A percentile compares a stretch with the other conserved stretches of the same genome.
phyloP scores from a whole-genome alignment of 1,140 invertebrate species.

The Dreissena rostriformis region DNA sequence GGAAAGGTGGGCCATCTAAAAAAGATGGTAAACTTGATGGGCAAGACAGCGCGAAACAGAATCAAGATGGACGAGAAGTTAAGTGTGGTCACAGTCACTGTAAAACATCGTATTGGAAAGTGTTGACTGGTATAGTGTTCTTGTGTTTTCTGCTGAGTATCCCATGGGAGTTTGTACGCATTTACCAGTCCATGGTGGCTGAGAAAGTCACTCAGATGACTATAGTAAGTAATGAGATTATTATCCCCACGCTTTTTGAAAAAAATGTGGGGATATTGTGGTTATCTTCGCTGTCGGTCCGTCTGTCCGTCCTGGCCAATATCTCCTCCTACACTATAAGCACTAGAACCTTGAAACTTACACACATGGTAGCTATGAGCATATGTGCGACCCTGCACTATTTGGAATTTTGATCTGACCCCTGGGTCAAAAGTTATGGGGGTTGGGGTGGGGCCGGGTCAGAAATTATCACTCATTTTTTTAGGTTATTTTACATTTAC shows the following conservation, averaged over 20 bases:
- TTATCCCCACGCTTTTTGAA: not conserved
- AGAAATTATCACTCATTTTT: too few species aligned
- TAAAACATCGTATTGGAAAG: not conserved
- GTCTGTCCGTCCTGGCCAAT: not conserved
- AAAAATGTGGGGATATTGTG: not conserved
- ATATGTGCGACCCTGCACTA: not conserved
- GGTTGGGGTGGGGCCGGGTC: too few species aligned
- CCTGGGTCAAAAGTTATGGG: too few species aligned
- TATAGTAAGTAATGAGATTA: slow-evolving; percentile 56
- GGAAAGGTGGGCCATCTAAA: too few species aligned
- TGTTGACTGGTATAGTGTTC: slow-evolving; percentile 19
- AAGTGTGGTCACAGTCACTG: too few species aligned
- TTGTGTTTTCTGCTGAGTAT: slow-evolving; percentile 58
- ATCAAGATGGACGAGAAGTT: too few species aligned
- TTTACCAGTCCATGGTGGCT: slow-evolving; percentile 66
- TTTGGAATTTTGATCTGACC: too few species aligned
- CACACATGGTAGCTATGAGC: not conserved
- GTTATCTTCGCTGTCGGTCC: not conserved
- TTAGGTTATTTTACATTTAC: too few species aligned
- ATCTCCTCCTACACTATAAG: not conserved
- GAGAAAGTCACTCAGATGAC: slow-evolving; percentile 58
- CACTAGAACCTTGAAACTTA: not conserved
- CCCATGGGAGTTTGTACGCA: slow-evolving; percentile 70
- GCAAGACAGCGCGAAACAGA: too few species aligned
- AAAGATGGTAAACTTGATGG: too few species aligned